Evolutionary conservation across 1,140 invertebrate species (phyloP).

Genomic region (Heterodera schachtii): DNA sequence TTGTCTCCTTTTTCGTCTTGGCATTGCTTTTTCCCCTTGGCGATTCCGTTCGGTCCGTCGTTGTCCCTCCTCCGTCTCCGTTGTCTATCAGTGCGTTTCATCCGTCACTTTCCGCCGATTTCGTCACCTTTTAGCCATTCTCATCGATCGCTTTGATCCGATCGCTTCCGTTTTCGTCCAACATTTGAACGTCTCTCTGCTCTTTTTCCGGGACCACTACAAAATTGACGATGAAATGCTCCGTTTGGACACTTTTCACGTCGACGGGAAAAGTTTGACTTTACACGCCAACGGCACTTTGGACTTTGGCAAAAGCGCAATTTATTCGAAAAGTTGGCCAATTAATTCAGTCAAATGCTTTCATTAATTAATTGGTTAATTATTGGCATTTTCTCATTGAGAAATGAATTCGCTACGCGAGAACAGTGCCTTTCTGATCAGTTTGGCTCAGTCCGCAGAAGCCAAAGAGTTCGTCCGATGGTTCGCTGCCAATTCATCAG

Average conservation of each 20-base stretch:
- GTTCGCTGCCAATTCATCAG: neutral
- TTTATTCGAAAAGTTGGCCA: too few relatives aligned
- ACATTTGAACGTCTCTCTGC: conserved; percentile 38
- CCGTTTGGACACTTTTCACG: conserved; percentile 28
- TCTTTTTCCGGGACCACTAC: conserved; percentile 42
- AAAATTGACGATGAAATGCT: conserved; percentile 38
- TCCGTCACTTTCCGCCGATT: neutral
- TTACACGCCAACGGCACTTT: too few relatives aligned
- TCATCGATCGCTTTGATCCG: conserved; percentile 37
- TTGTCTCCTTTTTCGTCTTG: neutral
- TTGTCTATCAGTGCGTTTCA: neutral
- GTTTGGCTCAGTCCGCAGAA: neutral
- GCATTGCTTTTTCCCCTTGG: neutral
- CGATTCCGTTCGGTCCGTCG: neutral
- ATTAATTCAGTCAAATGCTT: too few relatives aligned
- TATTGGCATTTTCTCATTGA: conserved; percentile 7
- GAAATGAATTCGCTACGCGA: conserved; percentile 11
- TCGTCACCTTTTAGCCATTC: conserved; percentile 31
- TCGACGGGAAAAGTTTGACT: conserved; percentile 11
- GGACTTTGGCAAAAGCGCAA: too few relatives aligned
- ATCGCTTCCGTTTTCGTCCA: conserved; percentile 27
- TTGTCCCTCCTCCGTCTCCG: neutral
- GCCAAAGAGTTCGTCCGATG: neutral
- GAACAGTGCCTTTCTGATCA: conserved; percentile 15
- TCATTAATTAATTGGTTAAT: neutral